Evolutionary conservation across 2,888 invertebrate species (phyloP), one percentile per base, ranked within the genome.

Genomic region (Eueremaeus valkanovi): DNA sequence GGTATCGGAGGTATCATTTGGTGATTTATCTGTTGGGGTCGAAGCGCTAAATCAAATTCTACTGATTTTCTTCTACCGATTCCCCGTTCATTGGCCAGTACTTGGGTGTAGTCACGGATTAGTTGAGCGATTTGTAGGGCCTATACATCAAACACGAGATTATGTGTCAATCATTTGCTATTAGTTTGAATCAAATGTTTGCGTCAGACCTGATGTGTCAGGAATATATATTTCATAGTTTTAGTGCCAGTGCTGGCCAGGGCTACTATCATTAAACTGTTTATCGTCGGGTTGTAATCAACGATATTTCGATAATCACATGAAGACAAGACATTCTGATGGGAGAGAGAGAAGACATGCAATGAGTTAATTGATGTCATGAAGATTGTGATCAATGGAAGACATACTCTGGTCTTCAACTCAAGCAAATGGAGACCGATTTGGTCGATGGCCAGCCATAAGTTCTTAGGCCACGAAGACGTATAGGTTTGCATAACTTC

Each of bases 401-500:
- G n/a, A n/a, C 82, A 82, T 81, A 84, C 84, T 81, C 83, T 82
- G 18, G 93, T 90, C 75, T 92, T 89, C 82, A 92, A 92, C 81
- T 95, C 93, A 81, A 95, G 86, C 78, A 96, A 85, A 83, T 95
- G 94, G 77, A 96, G 88, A 27, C 96, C 96, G 81, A 89, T 89
- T 83, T 95, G 94, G 85, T 95, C 94, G 73, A 96, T 92, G 31
- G 93, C 95, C 80, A 96, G 85, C 93, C 95, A 94, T 66, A 96
- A 86, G 61, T 91, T 89, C 81, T 95, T 88, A 36, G 96, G 95
- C 92, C 96, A 94, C 84, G 93, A 93, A 33, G 95, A 94, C 18
- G 95, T 95, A 83, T 95, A 95, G 16, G 93, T 92, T 90, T 96
- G 95, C 92, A 93, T 92, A 58, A 96, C 95, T 83, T 95, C 95